phyloP scores from a whole-genome alignment of 30 jellyfish, hydroid and myxozoan genomes.

The Turritopsis dohrnii region DNA sequence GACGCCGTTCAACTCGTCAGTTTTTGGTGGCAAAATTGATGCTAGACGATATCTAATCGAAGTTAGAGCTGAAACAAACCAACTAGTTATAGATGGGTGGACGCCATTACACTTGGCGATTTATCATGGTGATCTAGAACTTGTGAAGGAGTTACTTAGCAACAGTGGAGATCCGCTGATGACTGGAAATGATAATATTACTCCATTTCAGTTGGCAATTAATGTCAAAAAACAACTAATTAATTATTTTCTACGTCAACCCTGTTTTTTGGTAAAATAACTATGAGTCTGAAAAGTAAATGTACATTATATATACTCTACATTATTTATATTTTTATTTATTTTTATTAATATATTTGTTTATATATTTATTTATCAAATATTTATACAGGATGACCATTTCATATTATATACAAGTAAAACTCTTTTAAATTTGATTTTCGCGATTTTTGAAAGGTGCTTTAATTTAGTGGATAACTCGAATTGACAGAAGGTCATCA shows the following conservation, averaged over 20 bases:
- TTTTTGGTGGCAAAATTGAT: neutral
- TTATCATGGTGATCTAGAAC: neutral
- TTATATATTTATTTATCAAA: no score
- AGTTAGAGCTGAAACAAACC: neutral
- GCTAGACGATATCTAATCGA: neutral
- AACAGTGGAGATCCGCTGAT: slow-evolving; percentile 13
- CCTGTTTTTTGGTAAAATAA: neutral
- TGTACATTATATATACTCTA: no score
- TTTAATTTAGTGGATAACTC: no score
- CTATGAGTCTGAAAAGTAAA: no score
- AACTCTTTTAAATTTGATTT: no score
- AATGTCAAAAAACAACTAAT: neutral
- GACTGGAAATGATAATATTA: neutral
- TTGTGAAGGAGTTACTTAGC: neutral
- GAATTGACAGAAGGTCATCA: no score
- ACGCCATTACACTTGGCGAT: slow-evolving; percentile 13
- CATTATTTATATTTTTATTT: no score
- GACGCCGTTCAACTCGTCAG: neutral
- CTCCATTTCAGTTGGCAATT: slow-evolving; percentile 17
- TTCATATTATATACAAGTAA: no score
- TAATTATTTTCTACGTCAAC: neutral
- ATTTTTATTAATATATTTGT: no score
- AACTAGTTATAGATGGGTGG: neutral
- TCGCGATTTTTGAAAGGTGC: no score
- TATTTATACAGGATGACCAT: no score